phyloP scores from a whole-genome alignment of 2,888 invertebrate genomes.

The Perizoma affinitatum region DNA sequence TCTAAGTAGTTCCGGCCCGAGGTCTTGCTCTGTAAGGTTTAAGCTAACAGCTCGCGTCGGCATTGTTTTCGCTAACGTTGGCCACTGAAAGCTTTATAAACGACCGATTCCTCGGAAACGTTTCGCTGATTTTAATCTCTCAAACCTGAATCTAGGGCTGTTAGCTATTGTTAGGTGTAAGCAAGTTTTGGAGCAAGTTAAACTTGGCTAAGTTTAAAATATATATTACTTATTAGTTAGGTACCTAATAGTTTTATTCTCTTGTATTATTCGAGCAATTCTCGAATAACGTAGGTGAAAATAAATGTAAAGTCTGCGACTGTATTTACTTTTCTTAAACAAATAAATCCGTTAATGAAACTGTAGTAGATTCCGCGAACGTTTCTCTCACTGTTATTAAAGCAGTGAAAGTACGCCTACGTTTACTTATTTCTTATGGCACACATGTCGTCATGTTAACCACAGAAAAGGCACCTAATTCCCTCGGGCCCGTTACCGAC shows the following conservation, averaged over 20 bases:
- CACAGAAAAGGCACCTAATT: background rate
- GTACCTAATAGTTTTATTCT: too few relatives aligned
- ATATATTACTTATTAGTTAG: too few relatives aligned
- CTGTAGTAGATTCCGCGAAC: too few relatives aligned
- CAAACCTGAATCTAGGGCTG: slow-evolving; percentile 4
- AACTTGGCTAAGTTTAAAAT: too few relatives aligned
- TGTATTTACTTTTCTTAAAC: too few relatives aligned
- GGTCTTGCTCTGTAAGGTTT: background rate
- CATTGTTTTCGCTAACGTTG: background rate
- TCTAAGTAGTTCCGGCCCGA: too few relatives aligned
- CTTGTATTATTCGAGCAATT: too few relatives aligned
- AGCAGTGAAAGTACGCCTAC: too few relatives aligned
- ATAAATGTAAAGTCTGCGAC: too few relatives aligned
- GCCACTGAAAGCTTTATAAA: slow-evolving; percentile 8
- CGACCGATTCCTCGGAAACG: background rate
- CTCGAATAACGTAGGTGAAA: too few relatives aligned
- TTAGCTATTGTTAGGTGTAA: slow-evolving; percentile 3
- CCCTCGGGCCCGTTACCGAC: background rate
- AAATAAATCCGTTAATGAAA: too few relatives aligned
- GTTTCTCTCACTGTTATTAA: too few relatives aligned
- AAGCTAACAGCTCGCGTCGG: background rate
- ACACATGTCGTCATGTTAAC: background rate
- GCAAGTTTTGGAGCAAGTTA: background rate
- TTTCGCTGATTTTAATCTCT: slow-evolving; percentile 5
- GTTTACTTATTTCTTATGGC: background rate